Evolutionary conservation across 92 coral and sea anemone genomes (phyloP).

Genomic region (Zoanthus sansibaricus): DNA sequence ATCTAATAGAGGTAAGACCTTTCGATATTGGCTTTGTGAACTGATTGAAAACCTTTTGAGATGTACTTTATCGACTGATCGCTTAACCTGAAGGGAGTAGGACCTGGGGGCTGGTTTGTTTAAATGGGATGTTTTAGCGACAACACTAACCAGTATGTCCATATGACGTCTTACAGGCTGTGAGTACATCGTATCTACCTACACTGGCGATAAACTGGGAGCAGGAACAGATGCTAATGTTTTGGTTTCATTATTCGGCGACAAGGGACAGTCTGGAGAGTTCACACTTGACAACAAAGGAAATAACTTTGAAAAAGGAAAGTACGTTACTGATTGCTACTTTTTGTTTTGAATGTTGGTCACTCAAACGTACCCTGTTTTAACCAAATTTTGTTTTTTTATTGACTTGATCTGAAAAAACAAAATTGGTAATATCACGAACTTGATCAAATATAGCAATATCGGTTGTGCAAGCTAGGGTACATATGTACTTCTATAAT

Average conservation of each 20-base stretch:
- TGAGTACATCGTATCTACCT: constrained; percentile 32
- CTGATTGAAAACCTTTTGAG: too few species aligned
- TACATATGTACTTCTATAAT: too few species aligned
- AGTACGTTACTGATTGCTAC: neutral
- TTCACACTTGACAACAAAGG: constrained; percentile 30
- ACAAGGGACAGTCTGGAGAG: constrained; percentile 22
- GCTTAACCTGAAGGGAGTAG: too few species aligned
- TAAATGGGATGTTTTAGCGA: neutral
- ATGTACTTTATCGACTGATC: too few species aligned
- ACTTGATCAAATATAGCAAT: too few species aligned
- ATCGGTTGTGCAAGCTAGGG: too few species aligned
- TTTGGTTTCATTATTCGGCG: constrained; percentile 19
- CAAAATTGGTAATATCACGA: too few species aligned
- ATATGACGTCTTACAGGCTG: neutral
- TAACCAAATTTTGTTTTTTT: neutral
- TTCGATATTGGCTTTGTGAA: too few species aligned
- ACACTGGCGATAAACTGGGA: constrained; percentile 34
- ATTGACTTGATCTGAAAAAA: neutral
- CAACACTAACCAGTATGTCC: neutral
- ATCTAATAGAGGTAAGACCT: too few species aligned
- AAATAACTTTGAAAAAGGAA: constrained; percentile 36
- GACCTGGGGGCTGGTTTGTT: too few species aligned
- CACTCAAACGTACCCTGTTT: neutral
- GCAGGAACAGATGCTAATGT: constrained; percentile 40
- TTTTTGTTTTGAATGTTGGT: neutral